Base-by-base conservation (phyloP, 2,797 vertebrate genomes). In the Sternarchorhynchus goeldii region DNA sequence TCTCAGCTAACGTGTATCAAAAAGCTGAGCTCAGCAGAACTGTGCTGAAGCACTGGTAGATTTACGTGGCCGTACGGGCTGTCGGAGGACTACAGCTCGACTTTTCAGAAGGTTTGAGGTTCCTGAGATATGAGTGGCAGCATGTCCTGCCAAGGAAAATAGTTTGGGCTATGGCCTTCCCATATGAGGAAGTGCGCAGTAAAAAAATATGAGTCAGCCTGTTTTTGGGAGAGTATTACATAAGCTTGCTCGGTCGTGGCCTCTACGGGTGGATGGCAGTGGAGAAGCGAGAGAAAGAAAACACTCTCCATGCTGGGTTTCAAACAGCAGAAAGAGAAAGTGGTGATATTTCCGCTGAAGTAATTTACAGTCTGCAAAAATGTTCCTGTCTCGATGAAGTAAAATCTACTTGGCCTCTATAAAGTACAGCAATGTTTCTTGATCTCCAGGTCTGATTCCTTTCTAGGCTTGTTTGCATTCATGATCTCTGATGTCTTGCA, bases 161-260 rank as follows among this genome's bases (percentile, higher is more conserved):
- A 63, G 55, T 68, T 64, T 18, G 14, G 17, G n/a, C 36, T n/a
- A 25, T n/a, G 67, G 72, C 56, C 31, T 68, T 74, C 34, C 39
- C 21, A 56, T n/a, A 58, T 5, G 14, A 36, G 59, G 20, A 79
- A 59, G 8, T 25, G 31, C 45, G 73, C 64, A 74, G 71, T 60
- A n/a, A 29, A 55, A 58, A 64, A 76, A 53, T 67, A 67, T 76
- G 74, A 76, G 64, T 76, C 75, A 76, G 75, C 12, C n/a, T 57
- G 58, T 72, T 64, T 64, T 69, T 29, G 65, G 66, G 78, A 36
- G 31, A 77, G 62, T 39, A 60, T 81, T 81, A 73, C 69, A 73
- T 81, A 77, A 81, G 79, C 64, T 56, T 73, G 74, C 69, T 74
- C 25, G 25, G 20, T 50, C 39, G 55, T 17, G 14, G 64, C 75